Percentiles rank a stretch among this genome's conserved stretches.
Evolutionary conservation across 2,797 vertebrate species (phyloP).

Genomic region (Cryptoprocta ferox): DNA sequence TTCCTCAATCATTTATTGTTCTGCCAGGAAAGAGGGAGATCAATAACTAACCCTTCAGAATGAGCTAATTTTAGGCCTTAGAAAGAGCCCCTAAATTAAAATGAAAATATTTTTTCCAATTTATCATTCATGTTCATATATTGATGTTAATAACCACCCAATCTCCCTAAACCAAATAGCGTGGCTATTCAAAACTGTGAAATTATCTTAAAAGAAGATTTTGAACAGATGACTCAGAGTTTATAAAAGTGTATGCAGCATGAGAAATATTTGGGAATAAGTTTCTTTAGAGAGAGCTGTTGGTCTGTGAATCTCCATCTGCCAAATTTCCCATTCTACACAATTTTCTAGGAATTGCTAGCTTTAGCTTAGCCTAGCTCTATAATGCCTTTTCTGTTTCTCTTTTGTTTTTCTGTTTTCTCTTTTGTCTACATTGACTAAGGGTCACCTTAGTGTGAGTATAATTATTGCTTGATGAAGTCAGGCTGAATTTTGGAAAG

Average conservation of each 20-base stretch:
- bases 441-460: not conserved
- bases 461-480: not conserved
- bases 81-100: constrained; percentile 1
- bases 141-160: not conserved
- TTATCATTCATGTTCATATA: not conserved
- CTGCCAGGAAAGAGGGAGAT: not conserved
- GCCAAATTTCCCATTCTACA: not conserved
- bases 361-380: not conserved
- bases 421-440: not conserved
- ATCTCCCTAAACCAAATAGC: not conserved
- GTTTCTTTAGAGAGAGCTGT: not conserved
- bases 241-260: not conserved
- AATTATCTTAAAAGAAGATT: not conserved
- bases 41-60: not conserved
- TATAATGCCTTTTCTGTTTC: not conserved
- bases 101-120: constrained; percentile 43
- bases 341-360: not conserved
- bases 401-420: not conserved
- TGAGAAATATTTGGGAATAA: not conserved
- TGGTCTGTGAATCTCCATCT: not conserved
- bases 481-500: not conserved
- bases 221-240: constrained; percentile 4
- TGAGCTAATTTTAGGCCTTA: not conserved
- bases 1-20: constrained; percentile 13
- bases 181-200: not conserved